A percentile compares a stretch with the other conserved stretches of the same genome.
phyloP scores from a whole-genome alignment of 2,888 invertebrate genomes.

The Dromius quadrimaculatus region DNA sequence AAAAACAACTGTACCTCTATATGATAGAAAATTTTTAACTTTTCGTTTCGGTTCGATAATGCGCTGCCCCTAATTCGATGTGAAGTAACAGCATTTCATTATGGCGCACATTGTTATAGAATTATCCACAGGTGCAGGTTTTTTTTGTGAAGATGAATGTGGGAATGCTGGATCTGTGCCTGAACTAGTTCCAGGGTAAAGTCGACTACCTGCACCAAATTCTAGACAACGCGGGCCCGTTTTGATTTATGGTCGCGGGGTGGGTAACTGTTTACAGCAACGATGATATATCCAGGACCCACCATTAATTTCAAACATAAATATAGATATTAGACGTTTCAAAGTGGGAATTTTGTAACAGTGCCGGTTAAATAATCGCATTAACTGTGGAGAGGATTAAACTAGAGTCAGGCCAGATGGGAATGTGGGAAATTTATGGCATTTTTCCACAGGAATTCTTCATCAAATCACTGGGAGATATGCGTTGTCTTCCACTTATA shows the following conservation, averaged over 20 bases:
- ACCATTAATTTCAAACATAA: conserved; percentile 58
- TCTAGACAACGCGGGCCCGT: conserved; percentile 22
- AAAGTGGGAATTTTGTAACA: conserved; percentile 51
- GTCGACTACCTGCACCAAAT: conserved; percentile 35
- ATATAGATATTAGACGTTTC: conserved; percentile 59
- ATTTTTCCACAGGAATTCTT: too few relatives aligned
- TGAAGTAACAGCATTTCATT: too few relatives aligned
- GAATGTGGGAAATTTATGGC: conserved; percentile 43
- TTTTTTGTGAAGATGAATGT: conserved; percentile 3
- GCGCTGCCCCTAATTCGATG: too few relatives aligned
- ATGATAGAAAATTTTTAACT: too few relatives aligned
- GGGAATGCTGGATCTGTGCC: not conserved
- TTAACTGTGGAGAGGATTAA: conserved; percentile 30
- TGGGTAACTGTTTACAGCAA: conserved; percentile 46
- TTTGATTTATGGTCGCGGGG: conserved; percentile 44
- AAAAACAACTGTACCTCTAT: too few relatives aligned
- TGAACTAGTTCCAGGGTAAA: not conserved
- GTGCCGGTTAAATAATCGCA: conserved; percentile 34
- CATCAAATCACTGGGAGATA: too few relatives aligned
- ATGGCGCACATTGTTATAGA: not conserved
- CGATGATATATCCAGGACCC: conserved; percentile 59
- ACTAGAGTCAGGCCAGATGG: conserved; percentile 19
- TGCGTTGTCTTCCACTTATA: too few relatives aligned
- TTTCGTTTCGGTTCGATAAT: too few relatives aligned
- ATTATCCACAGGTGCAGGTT: conserved; percentile 23